phyloP scores from a whole-genome alignment of 2,797 vertebrate species.

The Philypnodon macrostomus region DNA sequence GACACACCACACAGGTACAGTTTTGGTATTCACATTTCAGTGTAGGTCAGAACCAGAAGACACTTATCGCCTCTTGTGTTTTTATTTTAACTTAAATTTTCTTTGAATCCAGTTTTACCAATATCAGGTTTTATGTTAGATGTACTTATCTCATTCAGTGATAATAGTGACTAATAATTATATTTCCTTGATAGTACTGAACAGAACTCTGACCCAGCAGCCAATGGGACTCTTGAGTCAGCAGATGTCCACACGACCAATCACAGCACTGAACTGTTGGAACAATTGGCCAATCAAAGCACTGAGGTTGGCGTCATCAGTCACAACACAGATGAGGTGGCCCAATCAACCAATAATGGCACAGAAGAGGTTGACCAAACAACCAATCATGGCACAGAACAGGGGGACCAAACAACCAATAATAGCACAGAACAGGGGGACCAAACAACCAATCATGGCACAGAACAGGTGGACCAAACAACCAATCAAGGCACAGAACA shows the following conservation, averaged over 20 bases:
- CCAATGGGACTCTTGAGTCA: no score
- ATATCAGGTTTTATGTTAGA: no score
- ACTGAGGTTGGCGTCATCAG: no score
- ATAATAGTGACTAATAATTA: background rate
- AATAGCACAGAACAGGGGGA: background rate
- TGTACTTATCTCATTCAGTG: no score
- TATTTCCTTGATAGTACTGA: constrained; percentile 38
- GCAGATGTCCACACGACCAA: constrained; percentile 29
- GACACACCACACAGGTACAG: background rate
- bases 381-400: no score
- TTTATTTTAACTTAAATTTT: background rate
- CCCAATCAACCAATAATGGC: no score
- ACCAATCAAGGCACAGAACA: background rate
- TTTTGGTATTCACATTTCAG: no score
- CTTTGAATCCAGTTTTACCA: background rate
- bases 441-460: background rate
- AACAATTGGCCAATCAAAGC: constrained; percentile 15
- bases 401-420: background rate
- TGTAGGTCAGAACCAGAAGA: no score
- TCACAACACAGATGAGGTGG: no score
- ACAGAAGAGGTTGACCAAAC: no score
- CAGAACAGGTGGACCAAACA: background rate
- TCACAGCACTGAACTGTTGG: constrained; percentile 60
- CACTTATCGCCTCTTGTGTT: no score
- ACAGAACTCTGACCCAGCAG: constrained; percentile 11